phyloP scores from a whole-genome alignment of 2,888 invertebrate genomes.

The Trachelus tabidus region DNA sequence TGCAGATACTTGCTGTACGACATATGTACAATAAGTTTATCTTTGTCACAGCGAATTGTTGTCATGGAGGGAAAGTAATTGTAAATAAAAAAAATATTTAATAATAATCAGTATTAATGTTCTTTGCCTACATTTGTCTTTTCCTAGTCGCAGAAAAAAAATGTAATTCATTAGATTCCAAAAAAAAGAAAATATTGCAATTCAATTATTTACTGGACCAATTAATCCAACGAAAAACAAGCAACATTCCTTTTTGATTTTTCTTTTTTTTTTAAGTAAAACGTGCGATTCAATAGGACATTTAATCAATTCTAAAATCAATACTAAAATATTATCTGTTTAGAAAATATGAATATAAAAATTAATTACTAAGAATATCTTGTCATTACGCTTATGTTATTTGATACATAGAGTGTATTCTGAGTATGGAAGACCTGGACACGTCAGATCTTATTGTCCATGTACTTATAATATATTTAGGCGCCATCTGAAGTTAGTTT shows the following conservation, averaged over 20 bases:
- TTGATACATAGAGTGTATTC: too few relatives aligned
- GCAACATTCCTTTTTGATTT: background rate
- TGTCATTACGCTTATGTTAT: too few relatives aligned
- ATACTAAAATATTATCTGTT: too few relatives aligned
- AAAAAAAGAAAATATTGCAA: background rate
- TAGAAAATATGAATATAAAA: too few relatives aligned
- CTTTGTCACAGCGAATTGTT: conserved; percentile 32
- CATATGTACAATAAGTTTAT: conserved; percentile 24
- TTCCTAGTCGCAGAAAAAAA: background rate
- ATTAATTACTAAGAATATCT: too few relatives aligned
- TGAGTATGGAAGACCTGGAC: too few relatives aligned
- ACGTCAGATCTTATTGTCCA: too few relatives aligned
- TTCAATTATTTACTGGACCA: background rate
- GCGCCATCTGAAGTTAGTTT: too few relatives aligned
- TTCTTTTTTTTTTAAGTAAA: too few relatives aligned
- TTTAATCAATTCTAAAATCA: too few relatives aligned
- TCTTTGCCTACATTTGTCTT: background rate
- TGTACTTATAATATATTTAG: too few relatives aligned
- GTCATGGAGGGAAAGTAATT: conserved; percentile 45
- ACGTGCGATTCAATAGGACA: too few relatives aligned
- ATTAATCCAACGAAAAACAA: background rate
- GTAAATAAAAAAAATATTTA: conserved; percentile 64
- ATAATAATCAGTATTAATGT: conserved; percentile 34
- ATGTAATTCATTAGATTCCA: background rate
- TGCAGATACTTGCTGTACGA: conserved; percentile 18